Percentiles rank a stretch among this genome's conserved stretches.
phyloP scores from a whole-genome alignment of 2,113 vertebrate species.

The Hypanus sabinus region DNA sequence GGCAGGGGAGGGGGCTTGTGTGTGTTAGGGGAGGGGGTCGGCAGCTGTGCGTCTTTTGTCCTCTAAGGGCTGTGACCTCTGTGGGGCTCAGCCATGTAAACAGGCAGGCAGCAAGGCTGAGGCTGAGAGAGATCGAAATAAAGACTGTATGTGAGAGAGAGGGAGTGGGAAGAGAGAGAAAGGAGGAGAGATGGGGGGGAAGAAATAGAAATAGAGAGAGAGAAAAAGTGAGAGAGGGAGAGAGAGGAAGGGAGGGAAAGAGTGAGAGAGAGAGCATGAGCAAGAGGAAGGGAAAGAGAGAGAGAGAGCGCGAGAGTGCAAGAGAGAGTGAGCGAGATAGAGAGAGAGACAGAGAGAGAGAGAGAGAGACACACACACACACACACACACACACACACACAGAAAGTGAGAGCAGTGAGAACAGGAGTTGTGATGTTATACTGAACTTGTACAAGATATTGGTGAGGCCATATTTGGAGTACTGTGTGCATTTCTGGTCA shows the following conservation, averaged over 20 bases:
- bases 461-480: no score
- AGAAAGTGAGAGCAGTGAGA: no score
- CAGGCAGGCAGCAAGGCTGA: background rate
- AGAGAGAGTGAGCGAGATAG: background rate
- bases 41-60: conserved; percentile 37
- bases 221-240: no score
- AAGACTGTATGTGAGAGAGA: background rate
- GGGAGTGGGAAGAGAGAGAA: background rate
- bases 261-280: background rate
- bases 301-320: no score
- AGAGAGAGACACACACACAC: no score
- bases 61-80: conserved; percentile 12
- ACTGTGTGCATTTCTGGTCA: no score
- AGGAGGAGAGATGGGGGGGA: background rate
- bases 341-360: no score
- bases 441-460: no score
- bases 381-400: no score
- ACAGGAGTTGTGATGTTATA: no score
- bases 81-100: background rate
- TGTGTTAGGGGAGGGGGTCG: background rate
- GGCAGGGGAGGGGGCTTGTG: background rate
- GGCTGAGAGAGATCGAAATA: background rate
- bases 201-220: background rate
- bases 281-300: background rate
- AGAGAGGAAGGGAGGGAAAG: no score